Base-by-base conservation (phyloP, 2,888 invertebrate species). In the Ichneumoninae sp. region DNA sequence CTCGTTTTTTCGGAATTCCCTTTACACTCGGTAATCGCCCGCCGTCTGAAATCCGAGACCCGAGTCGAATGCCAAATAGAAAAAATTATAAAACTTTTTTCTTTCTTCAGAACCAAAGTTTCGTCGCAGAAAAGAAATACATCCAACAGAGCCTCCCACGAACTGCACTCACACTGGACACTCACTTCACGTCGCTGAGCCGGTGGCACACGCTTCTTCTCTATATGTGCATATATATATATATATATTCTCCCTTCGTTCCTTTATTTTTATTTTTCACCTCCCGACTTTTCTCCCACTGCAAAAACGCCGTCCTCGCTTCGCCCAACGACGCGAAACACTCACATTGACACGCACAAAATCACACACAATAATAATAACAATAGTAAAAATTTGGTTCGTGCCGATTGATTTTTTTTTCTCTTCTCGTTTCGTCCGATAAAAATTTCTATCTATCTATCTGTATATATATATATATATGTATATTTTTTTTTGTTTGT, bases 361-460 rank as follows among this genome's bases (percentile, higher is more conserved):
- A 77, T 47, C 54, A 71, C 44, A 26, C 22, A n/a, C 60, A 47
- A 60, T 16, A 60, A 60, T 13, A 26, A 60, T 13, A 26, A 60
- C 30, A 60, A 60, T 60, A 60, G 26, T 60, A 60, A 60, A 26
- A 30, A 60, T 30, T 16, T 30, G 60, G 30, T 52, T 52, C 52
- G 16, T 16, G 22, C 6, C 60, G 60, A 5, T 60, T 30, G 60
- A 16, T 5, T 54, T 19, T 72, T 68, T 10, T 65, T 19, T 36
- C 19, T 10, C 10, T 40, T 8, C 40, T 10, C 47, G 50, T 16
- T 72, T 68, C 40, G 40, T 26, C 36, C 50, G 44, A 62, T 68
- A 69, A 80, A 77, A 77, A 69, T 50, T 62, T 33, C 50, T 80
- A 66, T 80, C 75, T 80, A 66, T 80, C 75, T 83, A 80, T 36